Percentiles rank a stretch among this genome's conserved stretches.
These are phyloP conservation scores for Balanococcus diminutus DNA, from an alignment of 2,888 invertebrate genomes.

Conservation along the genomic window DNA sequence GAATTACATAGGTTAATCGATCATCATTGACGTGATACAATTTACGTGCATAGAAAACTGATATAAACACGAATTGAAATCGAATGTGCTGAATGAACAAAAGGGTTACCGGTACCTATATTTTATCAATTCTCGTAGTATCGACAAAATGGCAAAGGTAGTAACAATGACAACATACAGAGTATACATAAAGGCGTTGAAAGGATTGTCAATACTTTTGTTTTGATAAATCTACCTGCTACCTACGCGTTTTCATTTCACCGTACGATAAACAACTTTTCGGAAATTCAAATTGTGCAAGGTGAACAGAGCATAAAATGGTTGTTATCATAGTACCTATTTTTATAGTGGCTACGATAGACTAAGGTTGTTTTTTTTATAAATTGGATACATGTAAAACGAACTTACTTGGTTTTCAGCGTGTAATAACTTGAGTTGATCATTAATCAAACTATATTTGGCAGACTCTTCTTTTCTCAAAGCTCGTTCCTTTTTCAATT, in stretches of 20 bases:
- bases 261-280: background rate
- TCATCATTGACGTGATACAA: background rate
- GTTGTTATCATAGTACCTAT: background rate
- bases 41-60: too few species aligned
- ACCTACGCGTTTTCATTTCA: background rate
- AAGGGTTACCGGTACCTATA: background rate
- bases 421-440: slow-evolving; percentile 93
- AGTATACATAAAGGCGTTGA: background rate
- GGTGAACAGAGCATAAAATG: background rate
- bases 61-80: background rate
- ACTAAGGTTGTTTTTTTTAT: background rate
- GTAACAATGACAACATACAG: slow-evolving; percentile 5
- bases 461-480: slow-evolving; percentile 96
- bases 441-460: slow-evolving; percentile 94
- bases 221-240: background rate
- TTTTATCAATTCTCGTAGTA: background rate
- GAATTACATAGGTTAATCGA: background rate
- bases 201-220: background rate
- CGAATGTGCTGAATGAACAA: background rate
- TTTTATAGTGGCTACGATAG: background rate
- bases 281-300: background rate
- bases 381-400: background rate
- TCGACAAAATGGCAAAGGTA: background rate
- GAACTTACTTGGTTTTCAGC: slow-evolving; percentile 89
- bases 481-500: slow-evolving; percentile 96